These are phyloP conservation scores for Pterocles burchelli DNA, from an alignment of 2,113 vertebrate species.

Conservation along the genomic window DNA sequence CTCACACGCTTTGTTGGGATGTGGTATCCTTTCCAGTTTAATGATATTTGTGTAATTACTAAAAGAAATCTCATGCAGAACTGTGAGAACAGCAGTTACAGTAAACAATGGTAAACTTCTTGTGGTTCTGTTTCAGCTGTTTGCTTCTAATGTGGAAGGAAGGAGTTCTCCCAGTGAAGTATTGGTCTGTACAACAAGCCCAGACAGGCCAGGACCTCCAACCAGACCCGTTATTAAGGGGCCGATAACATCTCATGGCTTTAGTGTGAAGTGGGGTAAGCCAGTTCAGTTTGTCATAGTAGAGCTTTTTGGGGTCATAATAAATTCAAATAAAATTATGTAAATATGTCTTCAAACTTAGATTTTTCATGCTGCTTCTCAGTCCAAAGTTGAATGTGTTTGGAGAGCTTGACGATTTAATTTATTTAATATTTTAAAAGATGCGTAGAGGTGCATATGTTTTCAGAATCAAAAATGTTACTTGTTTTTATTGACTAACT, in stretches of 20 bases:
- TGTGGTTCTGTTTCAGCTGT: constrained; percentile 80
- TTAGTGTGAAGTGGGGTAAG: constrained; percentile 94
- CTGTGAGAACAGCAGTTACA: background rate
- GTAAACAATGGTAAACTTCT: background rate
- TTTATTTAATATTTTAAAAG: background rate
- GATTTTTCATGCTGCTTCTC: background rate
- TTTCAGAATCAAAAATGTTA: background rate
- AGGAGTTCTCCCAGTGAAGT: constrained; percentile 94
- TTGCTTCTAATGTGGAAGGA: constrained; percentile 91
- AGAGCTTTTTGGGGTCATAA: background rate
- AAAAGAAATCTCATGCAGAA: background rate
- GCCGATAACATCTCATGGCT: constrained; percentile 83
- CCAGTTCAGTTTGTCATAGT: background rate
- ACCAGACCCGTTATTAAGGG: constrained; percentile 82
- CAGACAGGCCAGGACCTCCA: constrained; percentile 93
- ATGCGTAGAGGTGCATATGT: background rate
- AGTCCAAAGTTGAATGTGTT: background rate
- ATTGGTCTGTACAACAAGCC: constrained; percentile 92
- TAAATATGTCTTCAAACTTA: background rate
- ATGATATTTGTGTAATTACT: background rate
- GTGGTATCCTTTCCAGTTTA: background rate
- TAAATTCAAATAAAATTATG: accelerated
- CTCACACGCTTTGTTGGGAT: background rate
- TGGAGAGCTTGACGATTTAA: background rate
- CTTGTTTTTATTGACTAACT: background rate